Base-by-base conservation (phyloP, 2,113 vertebrate genomes). In the Tenrec ecaudatus region DNA sequence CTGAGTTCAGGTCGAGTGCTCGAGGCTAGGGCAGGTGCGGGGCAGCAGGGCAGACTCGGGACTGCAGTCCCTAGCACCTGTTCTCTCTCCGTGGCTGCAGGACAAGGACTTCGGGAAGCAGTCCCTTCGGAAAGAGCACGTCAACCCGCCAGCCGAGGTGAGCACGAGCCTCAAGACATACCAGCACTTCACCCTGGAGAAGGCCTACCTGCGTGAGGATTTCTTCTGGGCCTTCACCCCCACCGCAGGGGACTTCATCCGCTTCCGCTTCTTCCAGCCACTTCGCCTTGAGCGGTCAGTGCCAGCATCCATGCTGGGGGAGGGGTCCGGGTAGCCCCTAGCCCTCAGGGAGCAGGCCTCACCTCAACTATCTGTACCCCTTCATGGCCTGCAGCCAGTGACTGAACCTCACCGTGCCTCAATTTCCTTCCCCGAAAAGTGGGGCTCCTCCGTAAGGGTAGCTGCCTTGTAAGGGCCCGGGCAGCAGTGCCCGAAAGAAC, bases 211-310 rank as follows among this genome's bases (percentile, higher is more conserved):
- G 90, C 98, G 99, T 0, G 99, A 99, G 97, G 99, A 99, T 95
- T 99, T 99, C 98, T 99, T 99, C 98, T 99, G 99, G 99, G 99
- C 99, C 82, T 99, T 99, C 97, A 99, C 99, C 0, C 99, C 99
- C 0, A 98, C 99, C 0, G 99, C 99, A 0, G 99, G 99, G 29
- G 99, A 99, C 97, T 99, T 99, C 97, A 99, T 99, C 96, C 98
- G 99, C 93, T 99, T 99, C 94, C 98, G 99, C 66, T 99, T 99
- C 98, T 99, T 99, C 97, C 99, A 99, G 5, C 99, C 99, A 0
- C 98, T 99, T 73, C 98, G 99, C 38, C 98, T 99, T 0, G 99
- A 99, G 98, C 99, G 99, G 99, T 98, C 40, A 90, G 98, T 98
- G 58, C 93, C 43, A 1, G 40, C 0, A 0, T 80, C 69, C 7